Conservation (phyloP, 2,888 invertebrate species). For the Drosophila anomalata region DNA sequence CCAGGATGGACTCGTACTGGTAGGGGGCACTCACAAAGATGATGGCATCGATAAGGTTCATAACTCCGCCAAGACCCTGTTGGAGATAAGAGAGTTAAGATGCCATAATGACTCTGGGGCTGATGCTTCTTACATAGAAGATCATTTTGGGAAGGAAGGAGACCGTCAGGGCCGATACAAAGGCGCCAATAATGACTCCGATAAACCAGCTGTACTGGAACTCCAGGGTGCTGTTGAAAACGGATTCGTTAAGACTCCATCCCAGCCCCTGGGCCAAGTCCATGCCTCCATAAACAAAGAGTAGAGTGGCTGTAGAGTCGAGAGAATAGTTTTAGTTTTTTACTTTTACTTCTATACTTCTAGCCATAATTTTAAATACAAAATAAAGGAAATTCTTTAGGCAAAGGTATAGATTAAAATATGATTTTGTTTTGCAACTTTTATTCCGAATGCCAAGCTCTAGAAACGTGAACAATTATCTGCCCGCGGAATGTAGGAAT, state of each 20-base stretch:
- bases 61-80: slow-evolving; percentile 49
- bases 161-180: slow-evolving; percentile 56
- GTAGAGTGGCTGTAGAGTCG: slow-evolving; percentile 47
- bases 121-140: slow-evolving; percentile 50
- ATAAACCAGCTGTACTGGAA: slow-evolving; percentile 76
- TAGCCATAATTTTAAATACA: too few relatives aligned
- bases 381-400: too few relatives aligned
- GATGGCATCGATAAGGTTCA: slow-evolving; percentile 71
- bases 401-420: neutral
- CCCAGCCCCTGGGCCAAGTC: slow-evolving; percentile 73
- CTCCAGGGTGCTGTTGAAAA: slow-evolving; percentile 40
- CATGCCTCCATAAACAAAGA: slow-evolving; percentile 73
- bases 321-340: too few relatives aligned
- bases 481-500: neutral
- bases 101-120: neutral
- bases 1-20: slow-evolving; percentile 54
- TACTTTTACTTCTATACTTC: accelerated
- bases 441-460: neutral
- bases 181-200: slow-evolving; percentile 72
- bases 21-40: slow-evolving; percentile 66
- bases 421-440: neutral
- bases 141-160: slow-evolving; percentile 54
- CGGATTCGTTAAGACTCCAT: slow-evolving; percentile 53
- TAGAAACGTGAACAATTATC: neutral
- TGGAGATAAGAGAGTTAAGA: neutral